phyloP scores from a whole-genome alignment of 2,797 vertebrate genomes.

The Pangasius mekongensis region DNA sequence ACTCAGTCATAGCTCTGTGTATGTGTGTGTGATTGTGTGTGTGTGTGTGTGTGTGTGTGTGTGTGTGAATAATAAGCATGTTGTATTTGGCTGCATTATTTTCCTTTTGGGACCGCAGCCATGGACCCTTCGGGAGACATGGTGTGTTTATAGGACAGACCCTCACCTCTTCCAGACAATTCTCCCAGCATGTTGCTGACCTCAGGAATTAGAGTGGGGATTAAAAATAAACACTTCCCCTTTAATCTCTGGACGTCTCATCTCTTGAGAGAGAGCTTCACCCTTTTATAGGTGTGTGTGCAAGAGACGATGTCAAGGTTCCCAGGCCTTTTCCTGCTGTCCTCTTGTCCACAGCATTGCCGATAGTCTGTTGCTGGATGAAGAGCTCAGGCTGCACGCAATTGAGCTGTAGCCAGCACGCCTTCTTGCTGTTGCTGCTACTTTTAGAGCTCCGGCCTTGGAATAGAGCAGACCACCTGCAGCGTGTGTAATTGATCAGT shows the following conservation, averaged over 20 bases:
- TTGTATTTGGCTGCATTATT: conserved; percentile 24
- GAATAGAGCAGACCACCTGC: conserved; percentile 7
- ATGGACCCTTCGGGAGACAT: background rate
- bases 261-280: conserved; percentile 10
- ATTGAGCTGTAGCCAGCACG: background rate
- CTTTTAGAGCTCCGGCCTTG: conserved; percentile 22
- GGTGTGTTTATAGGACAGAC: conserved; percentile 32
- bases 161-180: conserved; percentile 5
- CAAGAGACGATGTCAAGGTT: conserved; percentile 9
- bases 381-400: conserved; percentile 10
- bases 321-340: conserved; percentile 11
- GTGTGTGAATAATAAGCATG: background rate
- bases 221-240: conserved; percentile 38
- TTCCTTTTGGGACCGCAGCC: background rate
- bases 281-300: conserved; percentile 33
- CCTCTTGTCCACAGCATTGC: background rate
- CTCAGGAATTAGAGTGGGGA: conserved; percentile 1
- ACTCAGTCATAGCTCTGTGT: background rate
- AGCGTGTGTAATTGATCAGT: conserved; percentile 10
- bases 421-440: conserved; percentile 19
- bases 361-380: background rate
- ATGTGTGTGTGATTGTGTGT: background rate
- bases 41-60: background rate
- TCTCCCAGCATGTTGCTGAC: conserved; percentile 26
- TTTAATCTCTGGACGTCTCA: conserved; percentile 5